Conservation (phyloP, 2,888 invertebrate genomes). For the Caenorhabditis wallacei region DNA sequence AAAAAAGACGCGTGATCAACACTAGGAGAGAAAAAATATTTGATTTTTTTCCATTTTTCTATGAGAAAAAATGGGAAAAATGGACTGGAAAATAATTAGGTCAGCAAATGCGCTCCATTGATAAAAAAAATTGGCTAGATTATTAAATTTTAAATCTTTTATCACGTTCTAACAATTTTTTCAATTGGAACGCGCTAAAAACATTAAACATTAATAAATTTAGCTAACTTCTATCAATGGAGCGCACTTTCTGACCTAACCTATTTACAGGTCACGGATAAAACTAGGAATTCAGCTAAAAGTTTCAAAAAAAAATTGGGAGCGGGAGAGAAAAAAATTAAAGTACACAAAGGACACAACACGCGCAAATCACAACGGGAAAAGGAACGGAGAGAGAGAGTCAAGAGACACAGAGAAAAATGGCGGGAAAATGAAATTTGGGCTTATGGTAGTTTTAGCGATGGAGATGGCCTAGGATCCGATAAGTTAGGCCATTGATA, state of each 20-base stretch:
- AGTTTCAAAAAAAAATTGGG: background rate
- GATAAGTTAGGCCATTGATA: too few species aligned
- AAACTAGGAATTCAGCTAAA: background rate
- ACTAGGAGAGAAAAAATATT: slow-evolving; percentile 39
- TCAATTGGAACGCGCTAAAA: too few species aligned
- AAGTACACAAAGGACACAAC: background rate
- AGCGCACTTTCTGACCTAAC: too few species aligned
- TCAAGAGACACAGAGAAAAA: slow-evolving; percentile 4
- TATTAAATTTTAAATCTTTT: too few species aligned
- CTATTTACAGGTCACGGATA: too few species aligned
- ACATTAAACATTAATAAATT: too few species aligned
- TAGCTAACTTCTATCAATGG: too few species aligned
- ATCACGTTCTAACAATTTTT: too few species aligned
- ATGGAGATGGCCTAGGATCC: too few species aligned
- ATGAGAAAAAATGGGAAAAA: background rate
- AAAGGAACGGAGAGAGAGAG: slow-evolving; percentile 10
- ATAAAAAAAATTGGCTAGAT: background rate
- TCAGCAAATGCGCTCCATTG: too few species aligned
- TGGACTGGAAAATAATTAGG: too few species aligned
- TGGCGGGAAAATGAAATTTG: slow-evolving; percentile 20
- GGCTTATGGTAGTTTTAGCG: too few species aligned
- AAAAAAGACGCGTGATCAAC: slow-evolving; percentile 32
- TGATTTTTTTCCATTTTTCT: slow-evolving; percentile 11
- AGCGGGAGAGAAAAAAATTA: background rate
- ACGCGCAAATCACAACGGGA: slow-evolving; percentile 10